Percentiles rank a stretch among this genome's conserved stretches.
phyloP scores from a whole-genome alignment of 2,113 vertebrate genomes.

The Merops nubicus region DNA sequence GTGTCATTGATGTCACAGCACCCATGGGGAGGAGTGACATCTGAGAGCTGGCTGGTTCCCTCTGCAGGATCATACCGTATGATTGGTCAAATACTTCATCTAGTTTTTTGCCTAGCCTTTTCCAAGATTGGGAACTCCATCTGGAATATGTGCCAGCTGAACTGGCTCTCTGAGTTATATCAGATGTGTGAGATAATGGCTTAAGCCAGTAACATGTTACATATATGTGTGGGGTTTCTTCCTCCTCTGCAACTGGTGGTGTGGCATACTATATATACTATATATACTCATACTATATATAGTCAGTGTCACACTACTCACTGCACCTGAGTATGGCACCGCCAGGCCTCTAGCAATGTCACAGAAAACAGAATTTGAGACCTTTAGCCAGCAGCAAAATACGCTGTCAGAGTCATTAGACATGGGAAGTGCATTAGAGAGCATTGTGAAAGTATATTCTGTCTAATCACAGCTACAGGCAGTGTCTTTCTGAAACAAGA shows the following conservation, averaged over 20 bases:
- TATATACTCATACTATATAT: background rate
- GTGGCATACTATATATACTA: background rate
- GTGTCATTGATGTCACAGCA: background rate
- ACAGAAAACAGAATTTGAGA: conserved; percentile 21
- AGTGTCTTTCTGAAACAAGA: background rate
- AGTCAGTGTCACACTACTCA: background rate
- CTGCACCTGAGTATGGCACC: background rate
- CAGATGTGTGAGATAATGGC: background rate
- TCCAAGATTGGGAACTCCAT: background rate
- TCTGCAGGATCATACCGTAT: background rate
- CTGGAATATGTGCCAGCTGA: background rate
- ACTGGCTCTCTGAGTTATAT: background rate
- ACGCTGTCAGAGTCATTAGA: background rate
- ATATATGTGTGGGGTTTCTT: background rate
- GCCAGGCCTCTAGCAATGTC: background rate
- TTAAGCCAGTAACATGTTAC: background rate
- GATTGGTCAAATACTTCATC: background rate
- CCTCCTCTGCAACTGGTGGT: background rate
- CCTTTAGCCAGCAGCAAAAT: conserved; percentile 5
- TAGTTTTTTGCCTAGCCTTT: background rate
- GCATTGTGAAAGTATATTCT: background rate
- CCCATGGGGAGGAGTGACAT: background rate
- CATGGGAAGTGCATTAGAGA: background rate
- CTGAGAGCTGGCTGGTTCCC: background rate
- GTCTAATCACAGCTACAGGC: conserved; percentile 1